A percentile compares a stretch with the other conserved stretches of the same genome.
These are phyloP conservation scores for Lagocephalus sceleratus DNA, from an alignment of 2,797 vertebrate species.

Conservation along the genomic window DNA sequence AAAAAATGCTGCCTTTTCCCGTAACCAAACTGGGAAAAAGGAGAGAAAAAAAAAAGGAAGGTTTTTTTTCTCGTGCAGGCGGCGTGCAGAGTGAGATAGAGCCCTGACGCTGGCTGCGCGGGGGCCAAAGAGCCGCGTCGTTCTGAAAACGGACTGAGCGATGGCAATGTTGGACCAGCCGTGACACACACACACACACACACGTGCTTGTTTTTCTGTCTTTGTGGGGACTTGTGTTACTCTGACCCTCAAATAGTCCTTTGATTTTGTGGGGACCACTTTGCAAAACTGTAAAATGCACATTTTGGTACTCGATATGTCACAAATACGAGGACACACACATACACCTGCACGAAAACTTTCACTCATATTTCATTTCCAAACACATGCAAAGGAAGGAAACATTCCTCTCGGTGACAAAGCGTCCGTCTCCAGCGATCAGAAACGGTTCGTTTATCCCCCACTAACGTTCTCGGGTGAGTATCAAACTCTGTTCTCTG, in stretches of 20 bases:
- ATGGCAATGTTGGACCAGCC: slow-evolving; percentile 51
- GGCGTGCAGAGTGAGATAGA: slow-evolving; percentile 74
- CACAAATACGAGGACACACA: too few species aligned
- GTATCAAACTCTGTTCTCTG: slow-evolving; percentile 18
- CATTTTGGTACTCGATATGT: too few species aligned
- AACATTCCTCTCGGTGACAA: slow-evolving; percentile 66
- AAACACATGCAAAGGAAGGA: too few species aligned
- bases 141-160: slow-evolving; percentile 59
- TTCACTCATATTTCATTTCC: too few species aligned
- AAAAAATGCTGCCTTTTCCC: slow-evolving; percentile 83
- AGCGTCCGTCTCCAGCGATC: slow-evolving; percentile 51
- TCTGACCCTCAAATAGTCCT: too few species aligned
- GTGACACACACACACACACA: slow-evolving; percentile 37
- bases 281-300: too few species aligned
- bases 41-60: slow-evolving; percentile 29
- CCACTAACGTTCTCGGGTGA: slow-evolving; percentile 43
- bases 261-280: too few species aligned
- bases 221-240: not conserved
- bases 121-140: slow-evolving; percentile 56
- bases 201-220: slow-evolving; percentile 41
- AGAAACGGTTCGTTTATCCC: slow-evolving; percentile 62
- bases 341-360: too few species aligned
- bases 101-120: slow-evolving; percentile 69
- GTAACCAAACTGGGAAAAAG: slow-evolving; percentile 76
- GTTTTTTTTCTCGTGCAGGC: slow-evolving; percentile 68